Percentiles rank a stretch among this genome's conserved stretches.
Evolutionary conservation across 2,888 invertebrate genomes (phyloP).

Genomic region (Athripsodes cinereus): DNA sequence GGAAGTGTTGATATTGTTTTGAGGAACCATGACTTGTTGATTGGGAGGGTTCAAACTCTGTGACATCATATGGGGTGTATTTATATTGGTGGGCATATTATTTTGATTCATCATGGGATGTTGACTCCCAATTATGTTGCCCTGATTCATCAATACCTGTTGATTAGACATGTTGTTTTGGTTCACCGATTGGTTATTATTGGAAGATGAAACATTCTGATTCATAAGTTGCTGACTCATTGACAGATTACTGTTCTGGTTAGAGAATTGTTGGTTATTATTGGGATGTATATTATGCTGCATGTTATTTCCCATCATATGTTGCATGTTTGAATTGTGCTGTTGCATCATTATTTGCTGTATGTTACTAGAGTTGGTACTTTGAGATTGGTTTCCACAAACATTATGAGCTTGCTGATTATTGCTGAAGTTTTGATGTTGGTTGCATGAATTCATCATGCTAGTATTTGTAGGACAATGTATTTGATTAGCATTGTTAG

Average conservation of each 20-base stretch:
- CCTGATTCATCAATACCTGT: neutral
- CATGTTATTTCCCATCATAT: neutral
- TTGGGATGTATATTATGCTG: neutral
- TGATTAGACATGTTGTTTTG: constrained; percentile 6
- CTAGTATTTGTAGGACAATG: constrained; percentile 16
- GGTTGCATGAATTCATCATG: constrained; percentile 22
- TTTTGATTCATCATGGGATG: neutral
- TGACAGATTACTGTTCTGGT: neutral
- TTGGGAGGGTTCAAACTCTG: constrained; percentile 6
- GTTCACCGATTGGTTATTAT: neutral
- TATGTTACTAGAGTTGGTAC: neutral
- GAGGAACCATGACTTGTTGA: constrained; percentile 7
- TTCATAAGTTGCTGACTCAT: neutral
- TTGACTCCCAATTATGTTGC: neutral
- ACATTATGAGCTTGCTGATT: constrained; percentile 20
- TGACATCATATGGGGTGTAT: constrained; percentile 13
- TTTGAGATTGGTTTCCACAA: constrained; percentile 9
- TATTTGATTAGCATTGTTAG: constrained; percentile 23
- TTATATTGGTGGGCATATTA: constrained; percentile 2
- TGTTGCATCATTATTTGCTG: neutral
- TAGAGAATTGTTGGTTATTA: neutral
- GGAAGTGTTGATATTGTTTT: constrained; percentile 1
- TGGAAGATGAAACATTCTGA: neutral
- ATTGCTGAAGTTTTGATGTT: constrained; percentile 19
- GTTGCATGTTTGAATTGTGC: neutral